These are phyloP conservation scores for Musca vetustissima DNA, from an alignment of 1,140 invertebrate genomes.

Conservation along the genomic window DNA sequence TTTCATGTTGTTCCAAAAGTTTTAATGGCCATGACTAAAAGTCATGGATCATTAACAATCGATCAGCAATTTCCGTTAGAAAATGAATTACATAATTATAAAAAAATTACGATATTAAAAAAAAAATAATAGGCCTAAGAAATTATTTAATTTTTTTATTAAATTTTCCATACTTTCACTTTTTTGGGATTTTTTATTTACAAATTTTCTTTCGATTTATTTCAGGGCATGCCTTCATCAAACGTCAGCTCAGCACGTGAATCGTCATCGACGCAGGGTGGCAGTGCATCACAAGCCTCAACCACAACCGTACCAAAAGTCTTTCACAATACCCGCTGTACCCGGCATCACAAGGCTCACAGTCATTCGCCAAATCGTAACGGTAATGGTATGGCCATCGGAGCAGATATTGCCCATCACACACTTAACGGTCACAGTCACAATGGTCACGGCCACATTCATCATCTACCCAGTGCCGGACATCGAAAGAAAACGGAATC, in stretches of 20 bases:
- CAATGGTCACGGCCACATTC: slow-evolving; percentile 33
- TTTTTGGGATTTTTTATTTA: too few relatives aligned
- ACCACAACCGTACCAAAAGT: slow-evolving; percentile 38
- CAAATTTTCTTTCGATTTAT: too few relatives aligned
- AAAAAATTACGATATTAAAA: too few relatives aligned
- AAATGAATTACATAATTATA: too few relatives aligned
- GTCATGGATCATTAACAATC: too few relatives aligned
- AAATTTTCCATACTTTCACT: neutral
- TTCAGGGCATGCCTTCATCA: neutral
- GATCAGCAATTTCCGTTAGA: too few relatives aligned
- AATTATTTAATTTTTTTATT: too few relatives aligned
- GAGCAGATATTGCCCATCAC: neutral
- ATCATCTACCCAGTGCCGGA: slow-evolving; percentile 16
- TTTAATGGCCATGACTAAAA: too few relatives aligned
- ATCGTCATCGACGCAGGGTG: neutral
- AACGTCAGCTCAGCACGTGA: slow-evolving; percentile 21
- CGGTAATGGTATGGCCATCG: slow-evolving; percentile 26
- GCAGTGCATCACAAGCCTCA: slow-evolving; percentile 28
- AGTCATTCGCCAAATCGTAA: slow-evolving; percentile 31
- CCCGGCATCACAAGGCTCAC: slow-evolving; percentile 49
- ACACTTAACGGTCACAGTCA: slow-evolving; percentile 38
- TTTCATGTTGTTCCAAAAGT: too few relatives aligned
- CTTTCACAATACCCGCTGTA: slow-evolving; percentile 52
- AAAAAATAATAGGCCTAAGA: too few relatives aligned
- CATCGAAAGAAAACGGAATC: slow-evolving; percentile 67